These are phyloP conservation scores for Blastomussa wellsi DNA, from an alignment of 92 coral and sea anemone genomes.

Conservation along the genomic window DNA sequence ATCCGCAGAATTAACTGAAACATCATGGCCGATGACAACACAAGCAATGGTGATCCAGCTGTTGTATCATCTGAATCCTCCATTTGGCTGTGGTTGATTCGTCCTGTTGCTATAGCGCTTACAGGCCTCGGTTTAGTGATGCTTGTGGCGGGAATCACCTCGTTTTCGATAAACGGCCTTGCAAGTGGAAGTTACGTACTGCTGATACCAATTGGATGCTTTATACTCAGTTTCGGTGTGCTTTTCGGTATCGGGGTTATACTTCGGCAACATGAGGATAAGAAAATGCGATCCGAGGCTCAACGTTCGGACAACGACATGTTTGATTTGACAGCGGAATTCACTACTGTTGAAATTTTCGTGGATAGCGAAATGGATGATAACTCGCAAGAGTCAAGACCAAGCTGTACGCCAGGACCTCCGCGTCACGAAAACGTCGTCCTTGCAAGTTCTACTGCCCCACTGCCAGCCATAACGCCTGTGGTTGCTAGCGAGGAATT, in stretches of 20 bases:
- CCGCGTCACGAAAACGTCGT: background rate
- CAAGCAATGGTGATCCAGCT: background rate
- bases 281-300: background rate
- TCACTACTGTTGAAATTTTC: background rate
- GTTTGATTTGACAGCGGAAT: slow-evolving; percentile 7
- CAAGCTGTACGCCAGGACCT: background rate
- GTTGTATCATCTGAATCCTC: background rate
- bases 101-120: background rate
- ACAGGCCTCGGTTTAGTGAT: slow-evolving; percentile 3
- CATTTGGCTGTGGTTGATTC: background rate
- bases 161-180: background rate
- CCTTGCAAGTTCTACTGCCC: background rate
- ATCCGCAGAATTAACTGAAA: slow-evolving; percentile 7
- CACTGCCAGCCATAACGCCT: background rate
- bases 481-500: background rate
- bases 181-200: background rate
- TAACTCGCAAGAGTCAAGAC: background rate
- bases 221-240: background rate
- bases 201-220: background rate
- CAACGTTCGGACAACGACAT: background rate
- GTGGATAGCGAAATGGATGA: background rate
- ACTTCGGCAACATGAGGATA: background rate
- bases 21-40: background rate
- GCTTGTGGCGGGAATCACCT: slow-evolving; percentile 8
- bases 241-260: background rate